These are phyloP conservation scores for Eristalis intricaria DNA, from an alignment of 2,888 invertebrate genomes.

Conservation along the genomic window DNA sequence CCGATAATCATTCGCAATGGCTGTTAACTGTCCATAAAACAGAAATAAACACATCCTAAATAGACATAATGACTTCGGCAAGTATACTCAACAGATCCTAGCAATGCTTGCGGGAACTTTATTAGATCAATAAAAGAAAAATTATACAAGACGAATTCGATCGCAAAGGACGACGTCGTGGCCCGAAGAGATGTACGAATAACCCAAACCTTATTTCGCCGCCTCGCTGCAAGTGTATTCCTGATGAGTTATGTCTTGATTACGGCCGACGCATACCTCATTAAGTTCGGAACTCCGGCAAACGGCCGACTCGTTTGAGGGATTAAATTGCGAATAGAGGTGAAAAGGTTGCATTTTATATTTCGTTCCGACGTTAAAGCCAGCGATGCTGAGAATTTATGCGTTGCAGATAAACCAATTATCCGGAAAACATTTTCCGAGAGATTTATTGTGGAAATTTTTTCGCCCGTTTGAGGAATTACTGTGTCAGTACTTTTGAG, in stretches of 20 bases:
- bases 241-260: conserved; percentile 7
- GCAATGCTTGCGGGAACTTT: conserved; percentile 36
- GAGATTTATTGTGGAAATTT: background rate
- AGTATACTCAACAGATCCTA: conserved; percentile 31
- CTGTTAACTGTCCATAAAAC: conserved; percentile 46
- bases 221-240: background rate
- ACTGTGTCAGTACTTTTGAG: background rate
- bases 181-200: background rate
- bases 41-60: conserved; percentile 50
- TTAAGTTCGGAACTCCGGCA: background rate
- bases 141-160: background rate
- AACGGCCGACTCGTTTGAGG: background rate
- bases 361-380: background rate
- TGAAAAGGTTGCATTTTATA: conserved; percentile 2
- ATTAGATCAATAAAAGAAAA: conserved; percentile 45
- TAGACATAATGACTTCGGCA: conserved; percentile 38
- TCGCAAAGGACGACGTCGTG: background rate
- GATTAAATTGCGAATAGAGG: background rate
- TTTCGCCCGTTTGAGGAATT: background rate
- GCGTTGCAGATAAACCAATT: background rate
- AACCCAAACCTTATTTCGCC: background rate
- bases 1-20: conserved; percentile 35
- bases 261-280: background rate
- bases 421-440: background rate
- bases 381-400: background rate